These are phyloP conservation scores for Stictocephala bisonia DNA, from an alignment of 2,888 invertebrate genomes.

Conservation along the genomic window DNA sequence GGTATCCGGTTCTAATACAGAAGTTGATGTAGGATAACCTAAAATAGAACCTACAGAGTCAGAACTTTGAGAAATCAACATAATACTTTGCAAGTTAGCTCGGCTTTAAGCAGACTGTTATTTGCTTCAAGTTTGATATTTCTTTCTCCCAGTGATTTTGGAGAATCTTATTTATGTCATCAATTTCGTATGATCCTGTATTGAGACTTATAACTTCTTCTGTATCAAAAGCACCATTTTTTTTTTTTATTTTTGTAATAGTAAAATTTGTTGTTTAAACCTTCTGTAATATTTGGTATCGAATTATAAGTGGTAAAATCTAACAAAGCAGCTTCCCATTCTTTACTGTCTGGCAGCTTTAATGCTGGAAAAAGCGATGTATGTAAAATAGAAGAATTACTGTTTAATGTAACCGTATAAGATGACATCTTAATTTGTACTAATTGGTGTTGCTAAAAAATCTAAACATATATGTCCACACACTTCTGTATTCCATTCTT, in stretches of 20 bases:
- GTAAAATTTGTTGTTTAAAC: neutral
- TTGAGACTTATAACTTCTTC: neutral
- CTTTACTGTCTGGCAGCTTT: neutral
- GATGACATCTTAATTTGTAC: neutral
- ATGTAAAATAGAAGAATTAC: neutral
- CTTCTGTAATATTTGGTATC: neutral
- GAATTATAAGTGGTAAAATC: neutral
- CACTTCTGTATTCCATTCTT: no score
- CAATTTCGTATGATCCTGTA: neutral
- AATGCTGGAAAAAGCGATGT: neutral
- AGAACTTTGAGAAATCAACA: neutral
- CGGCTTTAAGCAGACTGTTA: neutral
- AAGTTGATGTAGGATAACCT: neutral
- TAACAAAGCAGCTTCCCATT: no score
- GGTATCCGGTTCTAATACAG: neutral
- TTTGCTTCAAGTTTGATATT: neutral
- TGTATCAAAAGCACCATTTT: no score
- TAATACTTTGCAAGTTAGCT: neutral
- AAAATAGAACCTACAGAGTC: neutral
- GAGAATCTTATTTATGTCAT: neutral
- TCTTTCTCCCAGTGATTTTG: neutral
- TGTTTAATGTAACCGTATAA: no score
- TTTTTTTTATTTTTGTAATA: neutral
- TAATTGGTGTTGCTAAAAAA: neutral
- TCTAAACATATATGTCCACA: slow-evolving; percentile 1